These are phyloP conservation scores for Bradypus variegatus DNA, from an alignment of 2,797 vertebrate genomes.

Conservation along the genomic window DNA sequence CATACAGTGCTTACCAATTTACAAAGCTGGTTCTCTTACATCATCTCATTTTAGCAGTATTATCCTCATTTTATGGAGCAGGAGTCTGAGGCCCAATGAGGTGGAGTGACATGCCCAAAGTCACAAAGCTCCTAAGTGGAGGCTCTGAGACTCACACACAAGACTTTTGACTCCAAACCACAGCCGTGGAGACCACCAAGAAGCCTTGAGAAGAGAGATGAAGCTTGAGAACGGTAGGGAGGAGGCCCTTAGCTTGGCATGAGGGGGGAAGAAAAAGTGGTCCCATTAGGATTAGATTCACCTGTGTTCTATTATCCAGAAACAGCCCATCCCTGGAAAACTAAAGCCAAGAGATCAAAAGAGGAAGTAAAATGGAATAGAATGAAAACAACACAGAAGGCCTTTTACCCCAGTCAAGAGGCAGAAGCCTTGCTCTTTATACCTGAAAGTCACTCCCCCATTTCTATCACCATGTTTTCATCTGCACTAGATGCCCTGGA, in stretches of 20 bases:
- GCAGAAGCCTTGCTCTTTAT: not conserved
- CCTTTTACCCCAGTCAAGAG: slow-evolving; percentile 34
- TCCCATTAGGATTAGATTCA: not conserved
- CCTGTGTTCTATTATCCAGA: not conserved
- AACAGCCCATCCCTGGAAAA: slow-evolving; percentile 29
- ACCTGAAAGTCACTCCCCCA: slow-evolving; percentile 37
- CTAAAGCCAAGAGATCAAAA: slow-evolving; percentile 6
- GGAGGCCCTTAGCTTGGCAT: not conserved
- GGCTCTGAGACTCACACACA: not conserved
- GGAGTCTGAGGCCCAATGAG: not conserved
- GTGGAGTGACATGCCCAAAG: not conserved
- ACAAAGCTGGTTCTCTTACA: not conserved
- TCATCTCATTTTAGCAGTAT: not conserved
- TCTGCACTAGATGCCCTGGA: slow-evolving; percentile 28
- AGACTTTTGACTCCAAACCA: not conserved
- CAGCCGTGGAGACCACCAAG: not conserved
- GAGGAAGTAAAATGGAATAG: slow-evolving; percentile 45
- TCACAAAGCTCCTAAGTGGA: not conserved
- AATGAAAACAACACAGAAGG: slow-evolving; percentile 25
- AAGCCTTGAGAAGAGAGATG: not conserved
- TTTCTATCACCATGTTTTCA: slow-evolving; percentile 42
- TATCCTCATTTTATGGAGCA: not conserved
- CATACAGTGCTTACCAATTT: not conserved
- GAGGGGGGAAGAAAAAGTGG: not conserved
- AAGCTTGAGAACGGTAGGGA: not conserved